Percentiles rank a stretch among this genome's conserved stretches.
Conservation (phyloP, 2,797 vertebrate species). For the Pseudochirops corinnae region DNA sequence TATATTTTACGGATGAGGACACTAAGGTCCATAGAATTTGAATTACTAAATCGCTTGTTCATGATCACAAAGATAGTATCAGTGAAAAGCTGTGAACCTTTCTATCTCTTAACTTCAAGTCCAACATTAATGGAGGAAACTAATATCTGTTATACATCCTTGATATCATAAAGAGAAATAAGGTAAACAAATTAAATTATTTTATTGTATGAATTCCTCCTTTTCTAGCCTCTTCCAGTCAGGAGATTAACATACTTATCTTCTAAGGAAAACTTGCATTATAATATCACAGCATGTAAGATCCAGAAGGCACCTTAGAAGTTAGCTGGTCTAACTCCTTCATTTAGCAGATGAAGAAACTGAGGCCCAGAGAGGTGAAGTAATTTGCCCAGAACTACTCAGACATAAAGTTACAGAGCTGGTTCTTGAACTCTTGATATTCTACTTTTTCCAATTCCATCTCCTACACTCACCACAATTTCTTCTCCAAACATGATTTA, state of each 20-base stretch:
- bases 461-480: background rate
- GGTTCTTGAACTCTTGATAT: background rate
- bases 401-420: background rate
- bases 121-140: background rate
- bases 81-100: background rate
- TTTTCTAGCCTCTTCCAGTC: background rate
- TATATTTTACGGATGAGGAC: background rate
- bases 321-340: background rate
- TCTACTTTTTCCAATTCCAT: background rate
- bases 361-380: background rate
- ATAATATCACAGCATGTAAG: background rate
- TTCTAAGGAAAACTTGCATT: slow-evolving; percentile 12
- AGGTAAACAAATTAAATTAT: background rate
- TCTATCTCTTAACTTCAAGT: background rate
- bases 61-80: background rate
- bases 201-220: background rate
- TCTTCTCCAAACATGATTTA: slow-evolving; percentile 1
- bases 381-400: background rate
- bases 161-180: background rate
- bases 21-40: background rate
- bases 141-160: background rate
- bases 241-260: background rate
- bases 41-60: background rate
- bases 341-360: background rate
- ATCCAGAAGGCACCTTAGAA: background rate